A percentile compares a stretch with the other conserved stretches of the same genome.
Conservation (phyloP, 2,797 vertebrate species). For the Ctenochaetus hawaiiensis region DNA sequence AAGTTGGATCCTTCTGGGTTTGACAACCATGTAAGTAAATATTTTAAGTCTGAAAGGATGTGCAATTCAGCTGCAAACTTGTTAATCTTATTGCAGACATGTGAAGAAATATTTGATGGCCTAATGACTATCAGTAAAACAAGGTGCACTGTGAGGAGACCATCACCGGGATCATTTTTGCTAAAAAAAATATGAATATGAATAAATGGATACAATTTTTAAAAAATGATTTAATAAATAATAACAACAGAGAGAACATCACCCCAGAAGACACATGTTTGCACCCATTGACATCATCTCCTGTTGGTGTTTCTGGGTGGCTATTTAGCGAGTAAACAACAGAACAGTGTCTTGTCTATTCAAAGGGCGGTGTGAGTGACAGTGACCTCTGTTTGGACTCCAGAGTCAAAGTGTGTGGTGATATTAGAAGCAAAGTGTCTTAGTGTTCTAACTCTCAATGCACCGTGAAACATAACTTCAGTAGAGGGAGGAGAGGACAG, state of each 20-base stretch:
- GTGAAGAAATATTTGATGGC: not conserved
- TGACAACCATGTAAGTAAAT: not conserved
- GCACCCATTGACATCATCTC: constrained; percentile 21
- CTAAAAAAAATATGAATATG: not conserved
- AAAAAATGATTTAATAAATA: too few species aligned
- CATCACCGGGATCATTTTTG: constrained; percentile 10
- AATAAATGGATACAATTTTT: too few species aligned
- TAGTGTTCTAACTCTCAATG: constrained; percentile 57
- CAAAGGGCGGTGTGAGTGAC: constrained; percentile 46
- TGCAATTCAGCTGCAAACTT: not conserved
- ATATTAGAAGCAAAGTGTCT: constrained; percentile 38
- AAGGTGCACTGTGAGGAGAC: not conserved
- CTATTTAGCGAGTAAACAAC: constrained; percentile 46
- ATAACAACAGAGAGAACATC: not conserved
- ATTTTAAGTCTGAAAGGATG: not conserved
- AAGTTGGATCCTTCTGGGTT: not conserved
- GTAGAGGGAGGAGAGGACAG: constrained; percentile 14
- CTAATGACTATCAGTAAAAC: not conserved
- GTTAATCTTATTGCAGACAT: not conserved
- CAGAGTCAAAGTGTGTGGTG: constrained; percentile 38
- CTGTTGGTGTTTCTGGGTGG: constrained; percentile 27
- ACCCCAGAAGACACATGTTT: constrained; percentile 21
- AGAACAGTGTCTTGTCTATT: constrained; percentile 37
- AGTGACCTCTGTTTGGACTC: constrained; percentile 51
- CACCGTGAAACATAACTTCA: constrained; percentile 20